phyloP scores from a whole-genome alignment of 2,113 vertebrate species.

The Syngnathoides biaculeatus region DNA sequence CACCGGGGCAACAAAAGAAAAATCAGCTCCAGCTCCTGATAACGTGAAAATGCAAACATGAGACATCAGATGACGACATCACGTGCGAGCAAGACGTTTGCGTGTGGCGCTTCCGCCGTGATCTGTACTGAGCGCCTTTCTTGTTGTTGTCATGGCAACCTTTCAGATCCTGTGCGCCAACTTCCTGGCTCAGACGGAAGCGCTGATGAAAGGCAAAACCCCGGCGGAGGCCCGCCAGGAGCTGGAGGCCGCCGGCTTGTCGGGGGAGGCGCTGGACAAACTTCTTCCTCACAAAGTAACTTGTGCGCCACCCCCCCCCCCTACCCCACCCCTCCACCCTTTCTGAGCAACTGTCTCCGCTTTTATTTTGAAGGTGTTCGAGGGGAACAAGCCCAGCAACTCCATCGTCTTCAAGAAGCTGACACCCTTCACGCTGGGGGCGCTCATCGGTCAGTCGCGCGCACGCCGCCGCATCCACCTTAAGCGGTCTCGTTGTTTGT shows the following conservation, averaged over 20 bases:
- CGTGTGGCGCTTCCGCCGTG: too few species aligned
- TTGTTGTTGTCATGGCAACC: neutral
- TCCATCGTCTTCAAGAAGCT: conserved; percentile 92
- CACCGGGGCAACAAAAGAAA: too few species aligned
- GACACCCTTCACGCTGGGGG: conserved; percentile 85
- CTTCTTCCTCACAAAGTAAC: conserved; percentile 91
- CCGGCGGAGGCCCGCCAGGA: conserved; percentile 83
- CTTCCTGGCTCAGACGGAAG: conserved; percentile 95
- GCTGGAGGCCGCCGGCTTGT: conserved; percentile 78
- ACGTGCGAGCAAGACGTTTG: too few species aligned
- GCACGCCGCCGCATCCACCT: neutral
- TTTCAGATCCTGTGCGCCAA: conserved; percentile 90
- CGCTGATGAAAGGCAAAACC: conserved; percentile 93
- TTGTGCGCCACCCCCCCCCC: too few species aligned
- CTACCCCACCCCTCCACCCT: too few species aligned
- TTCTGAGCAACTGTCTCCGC: neutral
- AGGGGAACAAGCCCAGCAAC: conserved; percentile 95
- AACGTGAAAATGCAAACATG: too few species aligned
- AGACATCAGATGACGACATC: too few species aligned
- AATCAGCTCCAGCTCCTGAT: too few species aligned
- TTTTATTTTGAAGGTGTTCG: conserved; percentile 82
- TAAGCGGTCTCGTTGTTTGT: neutral
- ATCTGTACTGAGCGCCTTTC: neutral
- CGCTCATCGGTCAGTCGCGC: conserved; percentile 81
- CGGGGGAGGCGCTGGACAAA: conserved; percentile 78